phyloP scores from a whole-genome alignment of 2,113 vertebrate genomes.

The Salvelinus sp. region DNA sequence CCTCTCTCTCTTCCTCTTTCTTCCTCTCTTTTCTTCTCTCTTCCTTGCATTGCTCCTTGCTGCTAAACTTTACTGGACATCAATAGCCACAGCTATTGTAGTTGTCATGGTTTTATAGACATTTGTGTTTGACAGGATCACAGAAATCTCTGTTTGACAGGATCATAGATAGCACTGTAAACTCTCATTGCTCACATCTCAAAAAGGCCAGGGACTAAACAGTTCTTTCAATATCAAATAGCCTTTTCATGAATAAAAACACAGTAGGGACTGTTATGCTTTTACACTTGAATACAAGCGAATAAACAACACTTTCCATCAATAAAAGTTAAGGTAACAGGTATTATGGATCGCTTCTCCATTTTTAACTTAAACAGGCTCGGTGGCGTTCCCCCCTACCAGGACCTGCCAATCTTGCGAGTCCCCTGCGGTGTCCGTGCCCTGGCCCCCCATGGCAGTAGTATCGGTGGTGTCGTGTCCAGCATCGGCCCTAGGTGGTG shows the following conservation, averaged over 20 bases:
- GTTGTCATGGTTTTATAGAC: too few relatives aligned
- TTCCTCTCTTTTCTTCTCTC: constrained; percentile 8
- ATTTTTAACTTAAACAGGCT: constrained; percentile 61
- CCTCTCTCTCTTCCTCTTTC: not conserved
- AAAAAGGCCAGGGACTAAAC: not conserved
- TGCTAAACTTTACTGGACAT: too few relatives aligned
- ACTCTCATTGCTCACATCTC: not conserved
- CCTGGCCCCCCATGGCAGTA: constrained; percentile 12
- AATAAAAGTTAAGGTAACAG: constrained; percentile 43
- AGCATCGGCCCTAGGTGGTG: constrained; percentile 21
- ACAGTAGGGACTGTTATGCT: not conserved
- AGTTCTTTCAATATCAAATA: constrained; percentile 48
- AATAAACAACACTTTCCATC: constrained; percentile 48
- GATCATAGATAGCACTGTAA: not conserved
- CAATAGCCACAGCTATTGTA: too few relatives aligned
- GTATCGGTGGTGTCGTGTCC: constrained; percentile 20
- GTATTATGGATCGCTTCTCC: constrained; percentile 40
- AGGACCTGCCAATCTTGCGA: constrained; percentile 51
- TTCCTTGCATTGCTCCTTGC: not conserved
- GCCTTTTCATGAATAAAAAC: constrained; percentile 42
- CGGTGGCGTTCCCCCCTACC: constrained; percentile 48
- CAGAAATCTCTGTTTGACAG: not conserved
- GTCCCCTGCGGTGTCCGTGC: constrained; percentile 15
- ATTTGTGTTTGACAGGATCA: too few relatives aligned
- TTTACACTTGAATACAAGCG: not conserved